Percentiles rank a stretch among this genome's conserved stretches.
Evolutionary conservation across 2,888 invertebrate genomes (phyloP).

Genomic region (Caradrina clavipalpis): DNA sequence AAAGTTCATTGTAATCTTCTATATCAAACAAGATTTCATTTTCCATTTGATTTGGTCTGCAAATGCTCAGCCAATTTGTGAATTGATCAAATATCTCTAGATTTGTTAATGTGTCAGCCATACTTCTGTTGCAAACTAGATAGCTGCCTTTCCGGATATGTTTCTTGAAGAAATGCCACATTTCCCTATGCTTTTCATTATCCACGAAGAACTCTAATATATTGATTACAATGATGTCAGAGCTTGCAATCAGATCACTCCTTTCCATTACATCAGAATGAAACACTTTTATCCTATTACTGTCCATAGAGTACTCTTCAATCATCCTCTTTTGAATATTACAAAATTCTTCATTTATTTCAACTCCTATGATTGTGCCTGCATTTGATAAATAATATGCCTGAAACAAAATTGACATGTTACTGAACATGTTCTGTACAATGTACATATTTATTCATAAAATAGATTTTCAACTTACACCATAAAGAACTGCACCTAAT

Average conservation of each 20-base stretch:
- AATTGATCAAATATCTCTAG: constrained; percentile 87
- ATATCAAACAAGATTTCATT: constrained; percentile 86
- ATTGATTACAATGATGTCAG: constrained; percentile 93
- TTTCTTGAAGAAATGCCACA: constrained; percentile 91
- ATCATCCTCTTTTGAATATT: constrained; percentile 91
- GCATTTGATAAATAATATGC: constrained; percentile 92
- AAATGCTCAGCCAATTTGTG: constrained; percentile 86
- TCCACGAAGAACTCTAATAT: constrained; percentile 93
- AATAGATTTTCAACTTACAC: constrained; percentile 84
- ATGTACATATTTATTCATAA: not conserved
- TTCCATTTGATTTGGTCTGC: constrained; percentile 82
- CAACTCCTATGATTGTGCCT: constrained; percentile 92
- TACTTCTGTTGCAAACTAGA: constrained; percentile 91
- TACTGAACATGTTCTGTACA: not conserved
- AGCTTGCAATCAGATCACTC: constrained; percentile 87
- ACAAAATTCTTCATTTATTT: constrained; percentile 93
- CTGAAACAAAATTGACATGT: constrained; percentile 78
- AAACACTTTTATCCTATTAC: constrained; percentile 88
- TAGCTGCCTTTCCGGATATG: constrained; percentile 90
- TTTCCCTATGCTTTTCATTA: constrained; percentile 89
- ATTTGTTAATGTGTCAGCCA: constrained; percentile 88
- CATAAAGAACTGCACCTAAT: constrained; percentile 93
- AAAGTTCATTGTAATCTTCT: constrained; percentile 82
- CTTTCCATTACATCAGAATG: constrained; percentile 91
- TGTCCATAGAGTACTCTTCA: constrained; percentile 87